Conservation (phyloP, 92 coral and sea anemone genomes). For the Palythoa heliodiscus region DNA sequence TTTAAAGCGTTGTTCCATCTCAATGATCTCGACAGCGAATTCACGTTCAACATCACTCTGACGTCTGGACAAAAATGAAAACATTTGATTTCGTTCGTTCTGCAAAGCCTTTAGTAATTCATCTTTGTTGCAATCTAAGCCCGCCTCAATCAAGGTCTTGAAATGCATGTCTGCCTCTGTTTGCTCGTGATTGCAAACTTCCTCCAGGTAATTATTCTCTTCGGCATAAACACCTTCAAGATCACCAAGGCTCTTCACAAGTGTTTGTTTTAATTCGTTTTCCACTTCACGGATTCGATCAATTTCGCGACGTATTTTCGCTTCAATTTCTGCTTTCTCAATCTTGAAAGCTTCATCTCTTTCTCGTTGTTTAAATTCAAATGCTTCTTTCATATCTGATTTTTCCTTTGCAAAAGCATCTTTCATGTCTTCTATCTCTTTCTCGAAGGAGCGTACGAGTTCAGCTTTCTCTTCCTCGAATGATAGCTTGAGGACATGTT, state of each 20-base stretch:
- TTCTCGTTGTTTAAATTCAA: constrained; percentile 62
- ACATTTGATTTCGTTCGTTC: constrained; percentile 85
- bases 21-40: constrained; percentile 86
- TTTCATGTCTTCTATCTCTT: constrained; percentile 70
- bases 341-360: constrained; percentile 73
- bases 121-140: constrained; percentile 57
- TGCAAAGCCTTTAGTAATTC: constrained; percentile 64
- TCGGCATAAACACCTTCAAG: constrained; percentile 87
- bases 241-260: constrained; percentile 83
- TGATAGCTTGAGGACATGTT: constrained; percentile 89
- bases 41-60: constrained; percentile 90
- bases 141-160: constrained; percentile 61
- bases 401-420: constrained; percentile 80
- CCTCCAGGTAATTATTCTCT: constrained; percentile 74
- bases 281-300: constrained; percentile 94
- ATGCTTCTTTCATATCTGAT: constrained; percentile 71
- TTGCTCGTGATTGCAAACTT: constrained; percentile 73
- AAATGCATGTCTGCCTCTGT: constrained; percentile 95
- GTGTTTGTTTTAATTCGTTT: constrained; percentile 84
- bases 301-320: constrained; percentile 73
- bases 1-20: constrained; percentile 91
- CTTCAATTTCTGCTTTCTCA: constrained; percentile 84
- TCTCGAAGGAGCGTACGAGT: constrained; percentile 69
- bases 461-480: constrained; percentile 90
- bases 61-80: constrained; percentile 73